These are phyloP conservation scores for Lathronympha strigana DNA, from an alignment of 2,888 invertebrate species.

Conservation along the genomic window DNA sequence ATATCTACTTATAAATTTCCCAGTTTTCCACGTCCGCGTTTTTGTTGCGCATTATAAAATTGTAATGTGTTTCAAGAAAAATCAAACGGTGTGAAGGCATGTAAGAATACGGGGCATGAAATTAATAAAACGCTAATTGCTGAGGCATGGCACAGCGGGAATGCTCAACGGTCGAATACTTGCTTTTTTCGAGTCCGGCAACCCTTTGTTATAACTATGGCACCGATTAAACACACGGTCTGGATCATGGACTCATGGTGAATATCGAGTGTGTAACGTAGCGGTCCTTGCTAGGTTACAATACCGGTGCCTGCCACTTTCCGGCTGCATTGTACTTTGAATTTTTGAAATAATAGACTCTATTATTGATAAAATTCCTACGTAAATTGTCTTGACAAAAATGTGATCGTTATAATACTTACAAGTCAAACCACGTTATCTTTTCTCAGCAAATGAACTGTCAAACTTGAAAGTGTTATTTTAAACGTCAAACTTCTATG, in stretches of 20 bases:
- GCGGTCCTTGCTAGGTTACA: too few species aligned
- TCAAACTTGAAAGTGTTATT: too few species aligned
- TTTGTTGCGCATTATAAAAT: slow-evolving; percentile 3
- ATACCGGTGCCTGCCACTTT: too few species aligned
- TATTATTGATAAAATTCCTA: slow-evolving; percentile 13
- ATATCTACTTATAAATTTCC: too few species aligned
- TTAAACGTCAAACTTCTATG: too few species aligned
- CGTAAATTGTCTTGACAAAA: slow-evolving; percentile 1
- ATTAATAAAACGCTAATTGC: slow-evolving; percentile 30
- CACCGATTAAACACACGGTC: too few species aligned
- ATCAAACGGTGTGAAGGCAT: slow-evolving; percentile 31
- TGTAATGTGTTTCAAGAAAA: slow-evolving; percentile 21
- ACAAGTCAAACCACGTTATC: slow-evolving; percentile 6
- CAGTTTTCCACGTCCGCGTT: not conserved
- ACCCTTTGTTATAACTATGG: slow-evolving; percentile 22
- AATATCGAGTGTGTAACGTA: too few species aligned
- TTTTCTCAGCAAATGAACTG: too few species aligned
- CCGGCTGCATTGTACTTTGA: slow-evolving; percentile 4
- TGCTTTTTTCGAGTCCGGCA: slow-evolving; percentile 24
- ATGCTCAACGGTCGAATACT: slow-evolving; percentile 18
- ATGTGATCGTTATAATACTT: slow-evolving; percentile 3
- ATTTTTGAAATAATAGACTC: slow-evolving; percentile 2
- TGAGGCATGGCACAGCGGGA: slow-evolving; percentile 7
- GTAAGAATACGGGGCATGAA: slow-evolving; percentile 24
- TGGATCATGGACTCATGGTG: too few species aligned